Conservation (phyloP, 2,888 invertebrate species). For the Caenorhabditis sp. region DNA sequence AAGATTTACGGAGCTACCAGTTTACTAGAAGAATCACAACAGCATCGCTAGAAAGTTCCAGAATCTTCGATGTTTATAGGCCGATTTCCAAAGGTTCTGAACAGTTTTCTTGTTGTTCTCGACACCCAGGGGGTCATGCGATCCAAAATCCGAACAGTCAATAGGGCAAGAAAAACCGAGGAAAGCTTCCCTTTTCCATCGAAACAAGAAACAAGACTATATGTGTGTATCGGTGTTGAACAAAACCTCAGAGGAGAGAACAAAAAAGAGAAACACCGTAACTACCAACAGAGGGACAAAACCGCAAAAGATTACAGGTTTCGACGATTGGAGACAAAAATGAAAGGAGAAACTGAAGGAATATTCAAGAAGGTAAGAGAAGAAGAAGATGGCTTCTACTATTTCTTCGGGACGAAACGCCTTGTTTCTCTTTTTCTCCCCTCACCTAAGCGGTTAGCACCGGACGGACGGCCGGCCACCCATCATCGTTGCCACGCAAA, state of each 20-base stretch:
- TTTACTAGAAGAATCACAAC: no score
- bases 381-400: background rate
- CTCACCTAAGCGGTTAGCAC: constrained; percentile 21
- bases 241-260: constrained; percentile 19
- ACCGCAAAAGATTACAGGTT: constrained; percentile 57
- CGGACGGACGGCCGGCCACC: constrained; percentile 1
- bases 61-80: background rate
- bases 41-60: no score
- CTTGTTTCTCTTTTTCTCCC: constrained; percentile 38
- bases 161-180: background rate
- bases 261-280: constrained; percentile 25
- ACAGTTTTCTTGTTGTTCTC: background rate
- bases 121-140: background rate
- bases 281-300: constrained; percentile 17
- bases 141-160: constrained; percentile 15
- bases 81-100: background rate
- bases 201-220: constrained; percentile 17
- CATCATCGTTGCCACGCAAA: background rate
- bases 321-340: background rate
- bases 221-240: constrained; percentile 9
- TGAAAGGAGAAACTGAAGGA: constrained; percentile 7
- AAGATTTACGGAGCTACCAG: no score
- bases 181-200: constrained; percentile 1
- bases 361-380: constrained; percentile 35
- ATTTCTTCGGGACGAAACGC: constrained; percentile 30